Percentiles rank a stretch among this genome's conserved stretches.
Evolutionary conservation across 2,113 vertebrate genomes (phyloP).

Genomic region (Clupea harengus): DNA sequence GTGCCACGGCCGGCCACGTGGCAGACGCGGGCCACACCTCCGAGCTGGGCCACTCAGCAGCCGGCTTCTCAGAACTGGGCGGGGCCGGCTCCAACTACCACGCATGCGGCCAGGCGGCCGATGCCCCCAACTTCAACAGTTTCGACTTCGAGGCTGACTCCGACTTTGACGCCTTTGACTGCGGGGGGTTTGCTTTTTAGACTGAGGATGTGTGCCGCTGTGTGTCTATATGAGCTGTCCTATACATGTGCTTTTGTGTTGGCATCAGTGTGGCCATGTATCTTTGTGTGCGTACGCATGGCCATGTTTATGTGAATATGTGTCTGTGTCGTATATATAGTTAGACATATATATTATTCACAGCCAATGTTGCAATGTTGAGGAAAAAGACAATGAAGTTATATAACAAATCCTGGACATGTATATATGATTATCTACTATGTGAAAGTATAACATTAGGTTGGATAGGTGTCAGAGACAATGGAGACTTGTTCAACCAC

Average conservation of each 20-base stretch:
- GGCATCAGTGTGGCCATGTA: neutral
- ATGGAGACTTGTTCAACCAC: neutral
- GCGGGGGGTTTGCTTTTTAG: conserved; percentile 78
- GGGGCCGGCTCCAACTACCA: conserved; percentile 63
- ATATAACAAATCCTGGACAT: neutral
- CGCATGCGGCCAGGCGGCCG: conserved; percentile 65
- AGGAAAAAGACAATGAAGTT: neutral
- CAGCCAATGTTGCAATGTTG: neutral
- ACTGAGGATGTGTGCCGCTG: conserved; percentile 8
- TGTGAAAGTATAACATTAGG: neutral
- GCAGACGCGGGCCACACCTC: neutral
- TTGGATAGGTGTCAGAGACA: neutral
- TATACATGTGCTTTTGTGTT: neutral
- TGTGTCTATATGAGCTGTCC: neutral
- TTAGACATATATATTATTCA: neutral
- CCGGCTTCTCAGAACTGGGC: conserved; percentile 67
- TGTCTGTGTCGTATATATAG: neutral
- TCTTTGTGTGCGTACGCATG: neutral
- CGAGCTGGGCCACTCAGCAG: conserved; percentile 55
- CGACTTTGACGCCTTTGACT: conserved; percentile 79
- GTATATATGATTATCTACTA: too few species aligned
- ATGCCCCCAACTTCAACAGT: conserved; percentile 72
- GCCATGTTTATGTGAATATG: neutral
- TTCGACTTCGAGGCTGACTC: conserved; percentile 79
- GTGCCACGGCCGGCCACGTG: conserved; percentile 55